Conservation (phyloP, 2,888 invertebrate genomes). For the Crepidodera aurea region DNA sequence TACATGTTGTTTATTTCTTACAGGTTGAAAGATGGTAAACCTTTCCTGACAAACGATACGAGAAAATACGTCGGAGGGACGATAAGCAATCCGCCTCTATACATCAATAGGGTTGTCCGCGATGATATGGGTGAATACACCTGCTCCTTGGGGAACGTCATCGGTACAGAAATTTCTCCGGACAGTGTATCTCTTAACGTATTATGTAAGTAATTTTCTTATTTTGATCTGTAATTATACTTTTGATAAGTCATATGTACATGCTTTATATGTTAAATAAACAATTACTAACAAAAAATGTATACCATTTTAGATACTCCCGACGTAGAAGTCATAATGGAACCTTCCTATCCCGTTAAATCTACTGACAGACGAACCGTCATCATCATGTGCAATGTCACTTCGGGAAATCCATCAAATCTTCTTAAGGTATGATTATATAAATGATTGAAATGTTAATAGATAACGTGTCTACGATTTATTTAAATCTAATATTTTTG, state of each 20-base stretch:
- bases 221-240: neutral
- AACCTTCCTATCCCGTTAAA: slow-evolving; percentile 77
- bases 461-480: no score
- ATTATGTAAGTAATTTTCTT: slow-evolving; percentile 69
- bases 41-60: slow-evolving; percentile 65
- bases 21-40: slow-evolving; percentile 76
- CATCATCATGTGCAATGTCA: slow-evolving; percentile 81
- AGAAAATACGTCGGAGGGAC: slow-evolving; percentile 81
- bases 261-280: no score
- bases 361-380: slow-evolving; percentile 83
- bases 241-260: no score
- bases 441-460: no score
- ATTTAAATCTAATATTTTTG: no score
- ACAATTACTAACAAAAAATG: no score
- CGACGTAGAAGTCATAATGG: slow-evolving; percentile 78
- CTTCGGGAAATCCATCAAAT: slow-evolving; percentile 79
- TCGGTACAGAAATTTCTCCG: slow-evolving; percentile 79
- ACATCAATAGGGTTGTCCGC: slow-evolving; percentile 78
- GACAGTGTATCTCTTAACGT: slow-evolving; percentile 80
- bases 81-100: slow-evolving; percentile 76
- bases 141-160: slow-evolving; percentile 81
- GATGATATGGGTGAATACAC: slow-evolving; percentile 86
- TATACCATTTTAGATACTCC: slow-evolving; percentile 73
- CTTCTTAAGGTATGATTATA: slow-evolving; percentile 74
- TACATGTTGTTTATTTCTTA: no score